Conservation (phyloP, 1,140 invertebrate species). For the Scaptomyza graminum region DNA sequence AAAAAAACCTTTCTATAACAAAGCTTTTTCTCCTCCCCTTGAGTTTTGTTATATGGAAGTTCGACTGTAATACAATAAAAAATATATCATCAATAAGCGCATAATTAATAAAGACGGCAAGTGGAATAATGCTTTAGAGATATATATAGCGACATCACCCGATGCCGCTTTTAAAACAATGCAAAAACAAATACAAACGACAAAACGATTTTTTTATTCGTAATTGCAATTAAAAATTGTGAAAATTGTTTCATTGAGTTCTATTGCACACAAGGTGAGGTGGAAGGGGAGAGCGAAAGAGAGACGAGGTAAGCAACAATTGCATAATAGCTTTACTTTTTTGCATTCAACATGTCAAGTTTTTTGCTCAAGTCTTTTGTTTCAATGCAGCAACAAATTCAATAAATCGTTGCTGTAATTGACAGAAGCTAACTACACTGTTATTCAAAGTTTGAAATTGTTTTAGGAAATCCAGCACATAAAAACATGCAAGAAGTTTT, state of each 20-base stretch:
- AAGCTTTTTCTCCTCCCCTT: no score
- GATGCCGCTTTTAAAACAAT: conserved; percentile 9
- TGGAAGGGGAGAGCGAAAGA: background rate
- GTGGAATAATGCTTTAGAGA: conserved; percentile 1
- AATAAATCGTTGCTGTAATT: conserved; percentile 22
- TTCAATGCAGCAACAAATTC: conserved; percentile 24
- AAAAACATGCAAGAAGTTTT: background rate
- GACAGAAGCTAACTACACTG: conserved; percentile 1
- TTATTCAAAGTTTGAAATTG: background rate
- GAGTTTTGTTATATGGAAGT: no score
- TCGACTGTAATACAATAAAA: background rate
- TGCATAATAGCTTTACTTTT: conserved; percentile 40
- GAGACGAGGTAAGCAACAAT: conserved; percentile 37
- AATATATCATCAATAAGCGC: conserved; percentile 18
- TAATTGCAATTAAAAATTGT: conserved; percentile 42
- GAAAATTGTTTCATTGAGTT: conserved; percentile 48
- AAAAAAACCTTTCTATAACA: no score
- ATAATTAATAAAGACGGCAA: conserved; percentile 29
- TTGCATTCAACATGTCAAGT: conserved; percentile 38
- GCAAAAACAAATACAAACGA: conserved; percentile 16
- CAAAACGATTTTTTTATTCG: conserved; percentile 19
- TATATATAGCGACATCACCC: background rate
- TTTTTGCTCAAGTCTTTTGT: conserved; percentile 42
- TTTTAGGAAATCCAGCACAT: background rate
- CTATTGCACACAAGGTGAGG: conserved; percentile 42